These are phyloP conservation scores for Zonotrichia albicollis DNA, from an alignment of 2,797 vertebrate genomes.

Conservation along the genomic window DNA sequence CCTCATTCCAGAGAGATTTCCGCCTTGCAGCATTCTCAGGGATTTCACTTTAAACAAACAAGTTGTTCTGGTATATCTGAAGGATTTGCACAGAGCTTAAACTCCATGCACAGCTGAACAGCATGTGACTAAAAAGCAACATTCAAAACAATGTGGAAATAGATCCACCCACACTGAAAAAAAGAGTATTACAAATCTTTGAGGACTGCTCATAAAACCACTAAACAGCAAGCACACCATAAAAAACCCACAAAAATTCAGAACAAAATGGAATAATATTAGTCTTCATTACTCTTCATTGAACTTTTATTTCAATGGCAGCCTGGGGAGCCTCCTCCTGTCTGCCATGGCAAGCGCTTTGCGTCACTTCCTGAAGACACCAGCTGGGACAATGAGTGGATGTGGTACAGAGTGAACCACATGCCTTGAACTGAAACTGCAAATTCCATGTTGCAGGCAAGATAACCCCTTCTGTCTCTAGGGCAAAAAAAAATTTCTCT, in stretches of 20 bases:
- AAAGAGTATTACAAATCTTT: background rate
- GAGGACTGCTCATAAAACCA: background rate
- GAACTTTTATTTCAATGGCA: background rate
- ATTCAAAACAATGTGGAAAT: constrained; percentile 23
- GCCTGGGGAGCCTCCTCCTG: background rate
- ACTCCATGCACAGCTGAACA: background rate
- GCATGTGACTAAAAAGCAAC: constrained; percentile 15
- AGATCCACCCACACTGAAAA: constrained; percentile 4
- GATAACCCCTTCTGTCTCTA: background rate
- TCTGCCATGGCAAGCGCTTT: background rate
- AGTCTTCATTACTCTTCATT: background rate
- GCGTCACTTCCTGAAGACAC: background rate
- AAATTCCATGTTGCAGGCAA: background rate
- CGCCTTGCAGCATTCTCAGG: background rate
- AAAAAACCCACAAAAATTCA: background rate
- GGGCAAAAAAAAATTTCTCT: background rate
- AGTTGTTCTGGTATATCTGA: background rate
- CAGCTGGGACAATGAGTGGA: background rate
- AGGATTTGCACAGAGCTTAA: constrained; percentile 23
- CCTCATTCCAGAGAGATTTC: background rate
- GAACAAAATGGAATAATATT: background rate
- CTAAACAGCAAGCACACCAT: background rate
- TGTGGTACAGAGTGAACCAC: background rate
- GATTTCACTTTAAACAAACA: constrained; percentile 14
- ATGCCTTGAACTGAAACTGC: background rate